Evolutionary conservation across 2,113 vertebrate genomes (phyloP), one percentile per base, ranked within the genome.

Genomic region (Austrofundulus limnaeus): DNA sequence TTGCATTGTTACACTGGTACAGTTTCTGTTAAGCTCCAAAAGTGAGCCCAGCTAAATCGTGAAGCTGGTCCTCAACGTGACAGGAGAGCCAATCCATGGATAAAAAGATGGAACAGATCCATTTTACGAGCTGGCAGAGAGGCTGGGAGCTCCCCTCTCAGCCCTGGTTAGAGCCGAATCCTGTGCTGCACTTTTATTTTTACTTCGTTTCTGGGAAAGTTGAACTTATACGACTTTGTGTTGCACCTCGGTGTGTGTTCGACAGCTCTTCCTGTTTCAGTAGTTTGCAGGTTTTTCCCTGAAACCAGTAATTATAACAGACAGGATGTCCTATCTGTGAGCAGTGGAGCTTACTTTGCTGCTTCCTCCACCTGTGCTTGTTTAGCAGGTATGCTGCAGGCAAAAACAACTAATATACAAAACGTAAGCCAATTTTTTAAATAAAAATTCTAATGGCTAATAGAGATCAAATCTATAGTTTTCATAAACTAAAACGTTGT

Each of bases 241-340:
- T 11, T 50, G 20, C 28, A 50, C 15, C 16, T 20, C 56, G 20
- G 24, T 46, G 24, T 46, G 9, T 49, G 31, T 9, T 11, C 20
- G 15, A 41, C 60, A 62, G 11, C 11, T 28, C 17, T 43, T 25
- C 16, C 42, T 45, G 41, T 12, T 45, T 17, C 39, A 2, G 16
- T 24, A 24, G 15, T 57, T 24, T 57, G 16, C 39, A 43, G 34
- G n/a, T 15, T 13, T 24, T 39, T 62, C 37, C 37, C 46, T 49
- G 46, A 20, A 16, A 50, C 46, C 46, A 50, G 23, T n/a, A 24
- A 39, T 61, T 62, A 48, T 50, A 24, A 20, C n/a, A n/a, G 23
- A 21, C 21, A 21, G 45, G 3, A 20, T 38, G 28, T 16, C 11
- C 19, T 8, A 19, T 49, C 20, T 15, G 23, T 49, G 46, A 21